Evolutionary conservation across 2,797 vertebrate genomes (phyloP), one percentile per base, ranked within the genome.

Genomic region (Phyllotis vaccarum): DNA sequence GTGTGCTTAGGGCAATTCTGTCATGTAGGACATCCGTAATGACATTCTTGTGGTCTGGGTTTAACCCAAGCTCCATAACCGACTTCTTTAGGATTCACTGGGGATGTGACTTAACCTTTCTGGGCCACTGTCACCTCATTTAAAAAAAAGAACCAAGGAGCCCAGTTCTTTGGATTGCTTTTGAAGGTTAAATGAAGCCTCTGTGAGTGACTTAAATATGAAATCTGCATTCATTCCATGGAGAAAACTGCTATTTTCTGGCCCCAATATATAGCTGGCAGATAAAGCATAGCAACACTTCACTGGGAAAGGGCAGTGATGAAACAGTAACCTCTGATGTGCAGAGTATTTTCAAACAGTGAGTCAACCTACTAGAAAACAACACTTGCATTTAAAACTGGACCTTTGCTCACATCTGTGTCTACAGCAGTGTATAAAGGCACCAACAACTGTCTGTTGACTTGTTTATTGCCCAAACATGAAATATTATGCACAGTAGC

Each of bases 1-100:
- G 58, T 52, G 93, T 87, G 52, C 34, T 96, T 43, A 60, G 78
- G 92, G 86, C 82, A 94, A 96, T 76, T 27, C 66, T 86, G 80
- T 19, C 54, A 1, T 82, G 52, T 56, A 85, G 56, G 54, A 92
- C 72, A 64, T 49, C 66, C n/a, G 64, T 74, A 52, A 91, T 75
- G 31, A 95, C 87, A 80, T 85, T 85, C 88, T 86, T 70, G 37
- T 29, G 49, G 92, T 96, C 82, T 93, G 40, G 58, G 52, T 60
- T 91, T 60, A 46, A 75, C 16, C 12, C 10, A 27, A 72, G 43
- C 43, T 92, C 56, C 27, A 19, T 56, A 46, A 46, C 56, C 58
- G 56, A 89, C 29, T 13, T 0, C 72, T 10, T 7, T 7, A 74
- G 64, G 70, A 75, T 66, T 86, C 72, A 49, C 3, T 1, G 24